Conservation (phyloP, 2,113 vertebrate species). For the Syngnathoides biaculeatus region DNA sequence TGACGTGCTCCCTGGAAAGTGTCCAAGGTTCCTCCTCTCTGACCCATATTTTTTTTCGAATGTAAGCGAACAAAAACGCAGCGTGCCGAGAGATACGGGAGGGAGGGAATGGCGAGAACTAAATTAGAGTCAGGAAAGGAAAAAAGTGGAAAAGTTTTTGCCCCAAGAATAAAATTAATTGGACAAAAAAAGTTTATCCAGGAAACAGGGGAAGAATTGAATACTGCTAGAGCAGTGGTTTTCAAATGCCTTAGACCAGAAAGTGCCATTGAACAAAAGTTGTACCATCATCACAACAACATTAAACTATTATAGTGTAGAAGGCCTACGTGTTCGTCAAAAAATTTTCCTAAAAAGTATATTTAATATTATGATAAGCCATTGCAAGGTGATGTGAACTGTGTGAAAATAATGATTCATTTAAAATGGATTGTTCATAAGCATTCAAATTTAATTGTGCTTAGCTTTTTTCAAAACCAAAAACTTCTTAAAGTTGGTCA, state of each 20-base stretch:
- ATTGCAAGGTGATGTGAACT: not conserved
- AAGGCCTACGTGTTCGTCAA: not conserved
- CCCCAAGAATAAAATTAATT: not conserved
- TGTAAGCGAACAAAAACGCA: constrained; percentile 14
- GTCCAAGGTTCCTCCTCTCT: constrained; percentile 18
- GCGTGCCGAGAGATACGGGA: constrained; percentile 6
- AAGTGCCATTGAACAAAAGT: not conserved
- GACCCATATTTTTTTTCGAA: constrained; percentile 25
- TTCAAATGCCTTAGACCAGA: too few relatives aligned
- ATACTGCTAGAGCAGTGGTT: too few relatives aligned
- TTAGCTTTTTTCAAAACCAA: not conserved
- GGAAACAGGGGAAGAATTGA: not conserved
- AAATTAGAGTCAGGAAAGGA: constrained; percentile 5
- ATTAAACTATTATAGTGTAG: not conserved
- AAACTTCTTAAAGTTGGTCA: not conserved
- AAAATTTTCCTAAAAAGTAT: not conserved
- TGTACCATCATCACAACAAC: not conserved
- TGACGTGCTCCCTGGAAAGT: constrained; percentile 9
- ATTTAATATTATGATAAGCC: not conserved
- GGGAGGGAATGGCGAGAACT: not conserved
- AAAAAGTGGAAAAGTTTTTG: not conserved
- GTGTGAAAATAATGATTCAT: not conserved
- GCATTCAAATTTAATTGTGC: not conserved
- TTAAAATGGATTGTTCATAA: not conserved
- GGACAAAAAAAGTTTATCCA: too few relatives aligned